phyloP scores from a whole-genome alignment of 2,888 invertebrate genomes.

The Apantesis nais region DNA sequence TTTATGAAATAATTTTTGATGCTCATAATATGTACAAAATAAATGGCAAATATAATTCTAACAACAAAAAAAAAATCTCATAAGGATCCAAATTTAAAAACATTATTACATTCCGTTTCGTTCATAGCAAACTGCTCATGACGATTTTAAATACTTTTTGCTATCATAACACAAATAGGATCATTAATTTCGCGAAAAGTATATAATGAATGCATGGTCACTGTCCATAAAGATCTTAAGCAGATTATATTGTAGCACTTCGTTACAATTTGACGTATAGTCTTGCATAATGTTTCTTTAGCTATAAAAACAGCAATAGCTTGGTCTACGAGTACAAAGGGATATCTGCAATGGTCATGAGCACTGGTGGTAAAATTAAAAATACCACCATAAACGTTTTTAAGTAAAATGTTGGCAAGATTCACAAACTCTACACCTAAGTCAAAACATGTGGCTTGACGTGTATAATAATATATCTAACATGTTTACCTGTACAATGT shows the following conservation, averaged over 20 bases:
- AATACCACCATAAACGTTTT: neutral
- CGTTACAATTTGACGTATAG: neutral
- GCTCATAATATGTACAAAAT: neutral
- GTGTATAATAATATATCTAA: no score
- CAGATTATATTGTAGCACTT: conserved; percentile 1
- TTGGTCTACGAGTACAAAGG: neutral
- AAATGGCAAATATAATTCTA: neutral
- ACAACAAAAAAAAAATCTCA: neutral
- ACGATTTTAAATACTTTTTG: conserved; percentile 2
- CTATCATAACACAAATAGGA: neutral
- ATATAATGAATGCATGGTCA: conserved; percentile 8
- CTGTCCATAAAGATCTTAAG: conserved; percentile 7
- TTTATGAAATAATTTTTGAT: neutral
- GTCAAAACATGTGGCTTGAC: no score
- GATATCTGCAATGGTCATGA: neutral
- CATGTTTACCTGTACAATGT: conserved; percentile 87
- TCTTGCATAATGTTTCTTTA: neutral
- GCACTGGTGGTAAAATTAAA: neutral
- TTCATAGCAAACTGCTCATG: neutral
- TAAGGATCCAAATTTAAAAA: neutral
- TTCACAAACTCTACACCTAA: no score
- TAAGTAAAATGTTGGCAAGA: no score
- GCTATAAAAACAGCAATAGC: neutral
- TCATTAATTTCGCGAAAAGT: conserved; percentile 1
- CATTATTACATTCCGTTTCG: neutral